Evolutionary conservation across 2,888 invertebrate genomes (phyloP), one percentile per base, ranked within the genome.

Genomic region (Pomacea canaliculata): DNA sequence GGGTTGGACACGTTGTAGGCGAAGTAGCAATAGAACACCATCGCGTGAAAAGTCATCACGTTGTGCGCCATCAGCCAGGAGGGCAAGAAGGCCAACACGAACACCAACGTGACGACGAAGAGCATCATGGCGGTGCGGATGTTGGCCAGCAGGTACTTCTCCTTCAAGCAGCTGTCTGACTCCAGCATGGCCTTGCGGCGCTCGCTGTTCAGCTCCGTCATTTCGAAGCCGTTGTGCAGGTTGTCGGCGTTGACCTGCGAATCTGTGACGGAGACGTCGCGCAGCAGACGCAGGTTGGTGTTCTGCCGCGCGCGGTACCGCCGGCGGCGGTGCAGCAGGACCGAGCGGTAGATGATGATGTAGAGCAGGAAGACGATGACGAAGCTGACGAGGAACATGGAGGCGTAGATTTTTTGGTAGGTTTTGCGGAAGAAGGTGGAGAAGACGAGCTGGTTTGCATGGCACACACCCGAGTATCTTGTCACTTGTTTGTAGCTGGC

Each of bases 1-100:
- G 90, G 89, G 79, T 90, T 90, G 66, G 89, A 88, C 51, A 89
- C 89, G 79, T 90, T 89, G 80, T 90, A 90, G 70, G 87, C 85
- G 78, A 89, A 90, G 79, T 90, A 90, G 82, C 88, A 85, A 78
- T 90, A 90, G 81, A 90, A 90, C 49, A 90, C 81, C 48, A 87
- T 79, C 71, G 83, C 79, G 74, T 86, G 85, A 75, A 85, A 84
- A 9, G 83, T 81, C 13, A 89, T 80, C 10, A 88, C 79, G 68
- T 82, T 70, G 69, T 87, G 84, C 8, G 88, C 86, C 88, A 88
- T 89, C 4, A 90, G 81, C 83, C 86, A 88, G 27, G 90, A 88
- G 3, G 90, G 90, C 56, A 89, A 79, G 81, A 89, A 90, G 18
- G 89, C 88, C 23, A 90, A 80, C 46, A 90, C 84, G 80, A 90